These are phyloP conservation scores for Colostygia pectinataria DNA, from an alignment of 2,888 invertebrate genomes.

Conservation along the genomic window DNA sequence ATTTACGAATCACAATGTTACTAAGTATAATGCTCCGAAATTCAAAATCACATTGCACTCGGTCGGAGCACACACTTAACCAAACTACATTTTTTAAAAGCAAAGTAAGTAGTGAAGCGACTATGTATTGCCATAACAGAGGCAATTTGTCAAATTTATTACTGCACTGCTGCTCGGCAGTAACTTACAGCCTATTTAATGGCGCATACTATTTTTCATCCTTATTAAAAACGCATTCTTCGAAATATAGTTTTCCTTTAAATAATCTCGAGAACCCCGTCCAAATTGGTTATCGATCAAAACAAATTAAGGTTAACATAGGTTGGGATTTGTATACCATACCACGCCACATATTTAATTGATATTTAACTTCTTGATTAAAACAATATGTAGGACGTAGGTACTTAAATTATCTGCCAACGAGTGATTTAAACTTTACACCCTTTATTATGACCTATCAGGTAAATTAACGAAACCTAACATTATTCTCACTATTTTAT, in stretches of 20 bases:
- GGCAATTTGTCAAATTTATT: slow-evolving; percentile 57
- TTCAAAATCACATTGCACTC: slow-evolving; percentile 15
- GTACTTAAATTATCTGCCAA: no score
- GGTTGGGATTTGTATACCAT: no score
- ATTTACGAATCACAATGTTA: slow-evolving; percentile 23
- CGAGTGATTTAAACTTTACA: slow-evolving; percentile 3
- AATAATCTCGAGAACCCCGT: no score
- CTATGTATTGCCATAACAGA: slow-evolving; percentile 52
- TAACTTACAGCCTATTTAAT: slow-evolving; percentile 49
- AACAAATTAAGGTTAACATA: no score
- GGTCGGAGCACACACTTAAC: slow-evolving; percentile 10
- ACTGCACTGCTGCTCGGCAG: slow-evolving; percentile 42
- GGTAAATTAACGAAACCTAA: slow-evolving; percentile 5
- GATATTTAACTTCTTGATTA: no score
- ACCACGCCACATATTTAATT: no score
- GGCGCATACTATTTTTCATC: slow-evolving; percentile 41
- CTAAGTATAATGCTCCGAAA: slow-evolving; percentile 24
- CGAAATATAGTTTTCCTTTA: slow-evolving; percentile 10
- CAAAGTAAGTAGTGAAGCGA: slow-evolving; percentile 49
- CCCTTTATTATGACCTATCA: slow-evolving; percentile 1
- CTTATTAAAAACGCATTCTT: slow-evolving; percentile 39
- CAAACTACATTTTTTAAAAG: slow-evolving; percentile 41
- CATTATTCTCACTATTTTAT: slow-evolving; percentile 17
- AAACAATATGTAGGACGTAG: no score
- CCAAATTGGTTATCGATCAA: no score